Percentiles rank a stretch among this genome's conserved stretches.
Conservation (phyloP, 1,140 invertebrate genomes). For the Conus ventricosus region DNA sequence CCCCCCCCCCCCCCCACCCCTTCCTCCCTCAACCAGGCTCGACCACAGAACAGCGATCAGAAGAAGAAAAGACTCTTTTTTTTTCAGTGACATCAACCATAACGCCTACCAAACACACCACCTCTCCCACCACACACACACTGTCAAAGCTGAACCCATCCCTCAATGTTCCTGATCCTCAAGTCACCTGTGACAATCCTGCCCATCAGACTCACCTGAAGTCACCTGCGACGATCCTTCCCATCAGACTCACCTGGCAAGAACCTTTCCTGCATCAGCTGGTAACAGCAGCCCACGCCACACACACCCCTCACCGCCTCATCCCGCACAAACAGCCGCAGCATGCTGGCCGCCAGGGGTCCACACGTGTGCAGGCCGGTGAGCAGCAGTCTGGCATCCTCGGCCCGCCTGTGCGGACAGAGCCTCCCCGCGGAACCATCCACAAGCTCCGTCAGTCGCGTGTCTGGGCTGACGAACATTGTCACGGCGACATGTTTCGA, state of each 20-base stretch:
- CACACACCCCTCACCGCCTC: slow-evolving; percentile 52
- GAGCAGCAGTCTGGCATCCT: slow-evolving; percentile 46
- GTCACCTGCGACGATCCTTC: neutral
- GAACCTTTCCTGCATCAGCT: slow-evolving; percentile 66
- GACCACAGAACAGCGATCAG: too few relatives aligned
- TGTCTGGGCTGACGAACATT: slow-evolving; percentile 37
- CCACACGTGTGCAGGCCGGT: slow-evolving; percentile 72
- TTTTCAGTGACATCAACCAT: too few relatives aligned
- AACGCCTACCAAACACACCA: too few relatives aligned
- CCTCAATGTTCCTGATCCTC: neutral
- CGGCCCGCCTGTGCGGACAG: neutral
- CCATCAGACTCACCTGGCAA: slow-evolving; percentile 65
- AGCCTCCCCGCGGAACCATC: neutral
- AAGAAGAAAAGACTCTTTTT: too few relatives aligned
- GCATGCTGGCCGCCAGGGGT: slow-evolving; percentile 59
- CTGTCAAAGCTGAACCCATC: neutral
- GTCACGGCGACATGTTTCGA: slow-evolving; percentile 39
- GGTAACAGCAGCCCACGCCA: slow-evolving; percentile 71
- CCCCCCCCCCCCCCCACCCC: too few relatives aligned
- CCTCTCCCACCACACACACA: too few relatives aligned
- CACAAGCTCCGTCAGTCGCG: slow-evolving; percentile 33
- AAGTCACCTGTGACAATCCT: neutral
- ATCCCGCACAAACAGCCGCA: slow-evolving; percentile 61
- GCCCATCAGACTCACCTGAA: neutral
- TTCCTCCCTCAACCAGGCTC: too few relatives aligned